phyloP scores from a whole-genome alignment of 2,113 vertebrate species.

The Hypomesus transpacificus region DNA sequence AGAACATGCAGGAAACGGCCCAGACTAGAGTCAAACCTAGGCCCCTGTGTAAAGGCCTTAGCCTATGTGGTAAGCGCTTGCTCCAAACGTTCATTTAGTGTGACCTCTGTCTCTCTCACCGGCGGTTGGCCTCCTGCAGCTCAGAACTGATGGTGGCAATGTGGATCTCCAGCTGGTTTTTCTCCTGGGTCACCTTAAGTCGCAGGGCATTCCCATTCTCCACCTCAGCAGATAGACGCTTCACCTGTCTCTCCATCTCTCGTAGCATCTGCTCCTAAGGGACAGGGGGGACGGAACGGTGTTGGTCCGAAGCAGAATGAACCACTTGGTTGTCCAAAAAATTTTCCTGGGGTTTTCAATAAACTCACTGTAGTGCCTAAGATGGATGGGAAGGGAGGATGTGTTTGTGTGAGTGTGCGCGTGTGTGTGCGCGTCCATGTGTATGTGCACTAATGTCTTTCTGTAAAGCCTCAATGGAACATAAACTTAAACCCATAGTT shows the following conservation, averaged over 20 bases:
- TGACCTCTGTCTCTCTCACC: slow-evolving; percentile 61
- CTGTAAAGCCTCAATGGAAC: too few species aligned
- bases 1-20: background rate
- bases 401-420: background rate
- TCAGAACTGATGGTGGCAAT: slow-evolving; percentile 72
- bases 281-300: background rate
- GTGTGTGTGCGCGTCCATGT: background rate
- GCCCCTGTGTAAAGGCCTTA: background rate
- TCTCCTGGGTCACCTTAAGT: slow-evolving; percentile 85
- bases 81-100: too few species aligned
- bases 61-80: too few species aligned
- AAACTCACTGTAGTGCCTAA: background rate
- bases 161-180: slow-evolving; percentile 78
- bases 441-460: background rate
- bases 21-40: background rate
- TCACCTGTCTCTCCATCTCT: slow-evolving; percentile 83
- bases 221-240: slow-evolving; percentile 83
- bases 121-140: slow-evolving; percentile 80
- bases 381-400: background rate
- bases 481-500: too few species aligned
- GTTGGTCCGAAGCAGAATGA: background rate
- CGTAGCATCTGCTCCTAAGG: slow-evolving; percentile 79
- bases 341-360: background rate
- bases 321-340: too few species aligned
- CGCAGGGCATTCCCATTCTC: slow-evolving; percentile 79